Percentiles rank a stretch among this genome's conserved stretches.
These are phyloP conservation scores for Apistogramma diplotaenia DNA, from an alignment of 2,113 vertebrate genomes.

Conservation along the genomic window DNA sequence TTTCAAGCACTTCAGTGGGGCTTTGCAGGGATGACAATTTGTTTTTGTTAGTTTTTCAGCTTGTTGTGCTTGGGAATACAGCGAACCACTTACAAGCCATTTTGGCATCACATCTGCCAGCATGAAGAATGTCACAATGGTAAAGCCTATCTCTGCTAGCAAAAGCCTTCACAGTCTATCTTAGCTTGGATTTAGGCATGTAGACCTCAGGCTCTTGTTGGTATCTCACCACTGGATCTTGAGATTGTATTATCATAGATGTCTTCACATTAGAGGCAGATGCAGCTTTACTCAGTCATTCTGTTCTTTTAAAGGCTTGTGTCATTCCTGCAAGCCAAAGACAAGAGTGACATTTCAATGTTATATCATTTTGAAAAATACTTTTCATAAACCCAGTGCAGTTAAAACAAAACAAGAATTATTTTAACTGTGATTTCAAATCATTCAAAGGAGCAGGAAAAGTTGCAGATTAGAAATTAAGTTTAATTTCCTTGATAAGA, in stretches of 20 bases:
- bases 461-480: neutral
- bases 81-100: neutral
- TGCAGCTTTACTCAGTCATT: neutral
- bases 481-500: neutral
- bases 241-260: neutral
- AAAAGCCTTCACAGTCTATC: neutral
- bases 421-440: neutral
- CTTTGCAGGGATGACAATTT: neutral
- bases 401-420: neutral
- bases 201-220: neutral
- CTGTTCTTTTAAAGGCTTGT: neutral
- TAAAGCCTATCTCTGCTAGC: neutral
- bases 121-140: neutral
- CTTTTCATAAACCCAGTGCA: neutral
- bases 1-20: neutral
- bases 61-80: conserved; percentile 3
- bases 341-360: neutral
- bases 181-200: neutral
- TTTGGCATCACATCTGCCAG: neutral
- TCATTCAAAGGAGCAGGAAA: neutral
- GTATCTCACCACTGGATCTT: neutral
- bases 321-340: neutral
- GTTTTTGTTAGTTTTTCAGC: conserved; percentile 19
- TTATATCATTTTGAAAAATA: neutral
- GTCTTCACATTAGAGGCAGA: neutral